Evolutionary conservation across 2,888 invertebrate species (phyloP).

Genomic region (Chrysina gloriosa): DNA sequence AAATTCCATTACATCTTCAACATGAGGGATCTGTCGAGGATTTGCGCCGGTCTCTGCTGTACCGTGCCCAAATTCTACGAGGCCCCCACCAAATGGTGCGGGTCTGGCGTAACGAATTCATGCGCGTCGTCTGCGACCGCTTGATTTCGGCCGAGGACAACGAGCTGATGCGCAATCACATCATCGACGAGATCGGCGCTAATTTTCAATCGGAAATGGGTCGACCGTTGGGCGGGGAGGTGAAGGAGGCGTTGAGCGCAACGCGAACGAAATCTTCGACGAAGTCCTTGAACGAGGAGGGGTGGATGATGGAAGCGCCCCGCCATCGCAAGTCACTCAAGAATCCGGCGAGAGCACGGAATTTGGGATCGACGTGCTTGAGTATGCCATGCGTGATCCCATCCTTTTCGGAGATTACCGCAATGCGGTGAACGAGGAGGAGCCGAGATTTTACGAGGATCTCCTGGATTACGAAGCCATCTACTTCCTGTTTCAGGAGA

Average conservation of each 20-base stretch:
- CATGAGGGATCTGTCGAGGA: slow-evolving; percentile 87
- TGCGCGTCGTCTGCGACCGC: slow-evolving; percentile 87
- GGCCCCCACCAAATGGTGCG: slow-evolving; percentile 78
- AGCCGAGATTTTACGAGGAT: slow-evolving; percentile 87
- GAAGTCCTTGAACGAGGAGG: background rate
- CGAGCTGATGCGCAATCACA: slow-evolving; percentile 70
- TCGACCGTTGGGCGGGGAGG: slow-evolving; percentile 13
- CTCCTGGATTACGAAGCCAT: slow-evolving; percentile 90
- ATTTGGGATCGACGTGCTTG: slow-evolving; percentile 65
- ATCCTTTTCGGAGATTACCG: slow-evolving; percentile 89
- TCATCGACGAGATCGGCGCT: slow-evolving; percentile 72
- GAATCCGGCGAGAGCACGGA: slow-evolving; percentile 49
- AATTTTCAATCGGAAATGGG: too few relatives aligned
- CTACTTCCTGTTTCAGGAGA: slow-evolving; percentile 90
- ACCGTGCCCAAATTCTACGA: slow-evolving; percentile 79
- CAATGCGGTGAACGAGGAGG: slow-evolving; percentile 84
- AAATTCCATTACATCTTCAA: slow-evolving; percentile 97
- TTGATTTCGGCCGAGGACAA: slow-evolving; percentile 79
- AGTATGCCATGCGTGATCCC: slow-evolving; percentile 84
- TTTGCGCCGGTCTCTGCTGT: slow-evolving; percentile 84
- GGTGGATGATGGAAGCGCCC: background rate
- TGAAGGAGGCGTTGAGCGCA: slow-evolving; percentile 14
- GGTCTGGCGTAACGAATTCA: slow-evolving; percentile 93
- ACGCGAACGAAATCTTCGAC: too few relatives aligned
- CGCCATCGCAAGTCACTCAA: background rate